phyloP scores from a whole-genome alignment of 2,888 invertebrate species.

The Megalurothrips usitatus region DNA sequence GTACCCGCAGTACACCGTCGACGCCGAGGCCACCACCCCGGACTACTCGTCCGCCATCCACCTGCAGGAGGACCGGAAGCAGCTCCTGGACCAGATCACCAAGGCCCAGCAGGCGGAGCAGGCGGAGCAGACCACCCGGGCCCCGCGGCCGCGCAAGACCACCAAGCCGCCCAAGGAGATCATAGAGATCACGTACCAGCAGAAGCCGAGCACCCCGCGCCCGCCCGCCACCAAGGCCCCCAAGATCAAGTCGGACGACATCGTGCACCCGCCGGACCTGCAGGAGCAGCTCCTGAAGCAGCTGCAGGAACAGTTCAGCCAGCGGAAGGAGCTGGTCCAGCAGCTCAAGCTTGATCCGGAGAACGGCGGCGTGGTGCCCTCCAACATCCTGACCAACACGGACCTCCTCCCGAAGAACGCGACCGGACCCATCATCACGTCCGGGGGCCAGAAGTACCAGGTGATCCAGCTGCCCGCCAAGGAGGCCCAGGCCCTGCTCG shows the following conservation, averaged over 20 bases:
- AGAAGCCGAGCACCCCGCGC: not conserved
- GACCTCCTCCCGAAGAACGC: slow-evolving; percentile 28
- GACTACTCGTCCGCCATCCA: slow-evolving; percentile 19
- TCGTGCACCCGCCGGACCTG: slow-evolving; percentile 10
- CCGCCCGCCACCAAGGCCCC: not conserved
- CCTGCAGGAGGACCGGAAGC: slow-evolving; percentile 31
- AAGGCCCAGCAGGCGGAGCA: not conserved
- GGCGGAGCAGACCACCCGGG: not conserved
- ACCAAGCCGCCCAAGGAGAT: slow-evolving; percentile 20
- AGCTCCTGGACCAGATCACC: slow-evolving; percentile 30
- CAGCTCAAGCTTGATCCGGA: slow-evolving; percentile 33
- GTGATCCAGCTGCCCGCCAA: slow-evolving; percentile 22
- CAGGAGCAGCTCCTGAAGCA: slow-evolving; percentile 18
- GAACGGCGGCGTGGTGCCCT: slow-evolving; percentile 31
- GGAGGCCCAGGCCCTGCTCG: slow-evolving; percentile 28
- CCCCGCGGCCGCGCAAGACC: slow-evolving; percentile 14
- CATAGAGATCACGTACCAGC: slow-evolving; percentile 16
- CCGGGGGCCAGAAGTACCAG: slow-evolving; percentile 26
- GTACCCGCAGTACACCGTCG: not conserved
- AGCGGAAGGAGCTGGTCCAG: slow-evolving; percentile 32
- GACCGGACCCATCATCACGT: not conserved
- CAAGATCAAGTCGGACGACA: slow-evolving; percentile 2
- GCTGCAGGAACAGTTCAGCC: slow-evolving; percentile 16
- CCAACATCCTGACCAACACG: slow-evolving; percentile 31
- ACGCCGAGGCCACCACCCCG: not conserved